These are phyloP conservation scores for Aspidiotus destructor DNA, from an alignment of 2,888 invertebrate species.

Conservation along the genomic window DNA sequence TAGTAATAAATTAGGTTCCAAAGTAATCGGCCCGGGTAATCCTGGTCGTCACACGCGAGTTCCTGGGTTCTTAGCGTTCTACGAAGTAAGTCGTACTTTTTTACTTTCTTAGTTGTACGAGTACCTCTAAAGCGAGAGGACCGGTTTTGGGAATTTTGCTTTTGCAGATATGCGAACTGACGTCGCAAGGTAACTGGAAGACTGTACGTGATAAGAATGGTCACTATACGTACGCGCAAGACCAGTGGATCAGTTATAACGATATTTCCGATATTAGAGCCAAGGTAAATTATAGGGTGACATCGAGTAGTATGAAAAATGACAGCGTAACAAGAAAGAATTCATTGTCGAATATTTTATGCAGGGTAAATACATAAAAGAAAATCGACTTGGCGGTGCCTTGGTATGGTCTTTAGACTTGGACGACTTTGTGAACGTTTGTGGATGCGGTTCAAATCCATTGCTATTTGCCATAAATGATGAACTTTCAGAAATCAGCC, in stretches of 20 bases:
- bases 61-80: slow-evolving; percentile 60
- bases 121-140: neutral
- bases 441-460: slow-evolving; percentile 25
- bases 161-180: slow-evolving; percentile 37
- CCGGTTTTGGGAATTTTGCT: slow-evolving; percentile 60
- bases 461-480: slow-evolving; percentile 21
- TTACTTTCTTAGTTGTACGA: too few relatives aligned
- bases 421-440: slow-evolving; percentile 28
- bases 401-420: slow-evolving; percentile 29
- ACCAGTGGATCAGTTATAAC: slow-evolving; percentile 75
- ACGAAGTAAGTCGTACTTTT: slow-evolving; percentile 50
- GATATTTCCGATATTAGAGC: slow-evolving; percentile 54
- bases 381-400: slow-evolving; percentile 20
- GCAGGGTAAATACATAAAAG: slow-evolving; percentile 28
- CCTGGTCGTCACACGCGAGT: slow-evolving; percentile 59
- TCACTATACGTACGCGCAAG: slow-evolving; percentile 40
- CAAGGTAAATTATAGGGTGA: slow-evolving; percentile 48
- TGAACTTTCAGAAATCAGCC: slow-evolving; percentile 7
- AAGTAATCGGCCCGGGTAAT: slow-evolving; percentile 31
- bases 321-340: neutral
- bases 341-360: neutral
- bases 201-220: slow-evolving; percentile 25
- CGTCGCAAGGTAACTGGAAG: slow-evolving; percentile 20
- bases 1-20: slow-evolving; percentile 27
- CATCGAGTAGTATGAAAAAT: neutral